Percentiles rank a stretch among this genome's conserved stretches.
Evolutionary conservation across 1,140 invertebrate genomes (phyloP).

Genomic region (Trinorchestia longiramus): DNA sequence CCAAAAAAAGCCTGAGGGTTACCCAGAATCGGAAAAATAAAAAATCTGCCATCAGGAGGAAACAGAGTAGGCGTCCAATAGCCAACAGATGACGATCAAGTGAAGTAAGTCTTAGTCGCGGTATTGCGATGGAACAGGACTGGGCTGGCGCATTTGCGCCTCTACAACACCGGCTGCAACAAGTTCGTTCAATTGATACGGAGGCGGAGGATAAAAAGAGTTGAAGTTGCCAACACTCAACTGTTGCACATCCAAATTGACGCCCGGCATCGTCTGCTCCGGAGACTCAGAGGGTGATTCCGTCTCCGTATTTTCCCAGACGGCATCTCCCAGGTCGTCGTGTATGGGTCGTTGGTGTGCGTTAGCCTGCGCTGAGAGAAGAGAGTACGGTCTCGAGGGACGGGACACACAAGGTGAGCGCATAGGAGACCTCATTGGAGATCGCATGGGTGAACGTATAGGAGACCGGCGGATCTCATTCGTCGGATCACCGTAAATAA

Average conservation of each 20-base stretch:
- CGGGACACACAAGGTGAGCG: not conserved
- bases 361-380: not conserved
- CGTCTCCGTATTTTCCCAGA: not conserved
- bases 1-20: not conserved
- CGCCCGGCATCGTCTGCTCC: not conserved
- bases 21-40: not conserved
- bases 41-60: not conserved
- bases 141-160: constrained; percentile 43
- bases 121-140: constrained; percentile 31
- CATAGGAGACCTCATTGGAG: not conserved
- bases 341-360: not conserved
- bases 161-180: constrained; percentile 20
- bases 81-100: not conserved
- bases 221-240: constrained; percentile 28
- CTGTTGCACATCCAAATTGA: not conserved
- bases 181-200: constrained; percentile 45
- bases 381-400: constrained; percentile 11
- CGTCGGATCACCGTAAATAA: not conserved
- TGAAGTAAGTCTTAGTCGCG: not conserved
- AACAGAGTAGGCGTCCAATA: not conserved
- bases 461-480: not conserved
- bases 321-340: not conserved
- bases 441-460: not conserved
- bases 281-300: constrained; percentile 21
- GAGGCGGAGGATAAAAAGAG: constrained; percentile 37